phyloP scores from a whole-genome alignment of 1,140 invertebrate genomes.

The Pemphigus obesinymphae region DNA sequence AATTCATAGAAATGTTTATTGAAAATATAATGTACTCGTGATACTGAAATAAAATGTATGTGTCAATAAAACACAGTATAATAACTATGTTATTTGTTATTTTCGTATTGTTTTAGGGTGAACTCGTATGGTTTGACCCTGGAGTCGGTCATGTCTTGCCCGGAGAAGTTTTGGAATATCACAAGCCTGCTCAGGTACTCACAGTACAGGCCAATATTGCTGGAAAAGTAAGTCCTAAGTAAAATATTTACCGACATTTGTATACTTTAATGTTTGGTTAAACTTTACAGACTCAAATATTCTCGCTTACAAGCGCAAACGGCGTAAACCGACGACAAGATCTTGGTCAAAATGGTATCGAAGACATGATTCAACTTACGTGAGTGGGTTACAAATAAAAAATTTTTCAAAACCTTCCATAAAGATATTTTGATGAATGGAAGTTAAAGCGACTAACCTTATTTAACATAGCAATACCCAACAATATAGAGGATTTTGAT shows the following conservation, averaged over 20 bases:
- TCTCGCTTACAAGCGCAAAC: slow-evolving; percentile 77
- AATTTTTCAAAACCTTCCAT: too few species aligned
- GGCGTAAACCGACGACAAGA: slow-evolving; percentile 77
- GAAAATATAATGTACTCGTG: too few species aligned
- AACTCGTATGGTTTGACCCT: slow-evolving; percentile 90
- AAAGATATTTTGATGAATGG: too few species aligned
- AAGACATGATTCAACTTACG: slow-evolving; percentile 85
- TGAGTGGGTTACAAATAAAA: slow-evolving; percentile 51
- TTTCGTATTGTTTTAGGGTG: slow-evolving; percentile 56
- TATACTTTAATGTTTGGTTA: neutral
- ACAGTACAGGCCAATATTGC: slow-evolving; percentile 81
- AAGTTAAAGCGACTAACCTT: too few species aligned
- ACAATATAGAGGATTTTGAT: too few species aligned
- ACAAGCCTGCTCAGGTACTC: slow-evolving; percentile 79
- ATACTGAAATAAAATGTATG: too few species aligned
- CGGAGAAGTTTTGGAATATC: slow-evolving; percentile 81
- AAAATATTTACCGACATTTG: neutral
- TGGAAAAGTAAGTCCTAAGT: slow-evolving; percentile 65
- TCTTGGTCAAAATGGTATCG: slow-evolving; percentile 77
- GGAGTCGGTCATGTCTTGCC: slow-evolving; percentile 81
- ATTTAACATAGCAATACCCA: too few species aligned
- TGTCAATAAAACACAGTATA: too few species aligned
- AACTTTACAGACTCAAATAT: slow-evolving; percentile 69
- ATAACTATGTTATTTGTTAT: too few species aligned
- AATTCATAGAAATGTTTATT: too few species aligned